phyloP scores from a whole-genome alignment of 2,888 invertebrate genomes.

The Neoscelio sp. region DNA sequence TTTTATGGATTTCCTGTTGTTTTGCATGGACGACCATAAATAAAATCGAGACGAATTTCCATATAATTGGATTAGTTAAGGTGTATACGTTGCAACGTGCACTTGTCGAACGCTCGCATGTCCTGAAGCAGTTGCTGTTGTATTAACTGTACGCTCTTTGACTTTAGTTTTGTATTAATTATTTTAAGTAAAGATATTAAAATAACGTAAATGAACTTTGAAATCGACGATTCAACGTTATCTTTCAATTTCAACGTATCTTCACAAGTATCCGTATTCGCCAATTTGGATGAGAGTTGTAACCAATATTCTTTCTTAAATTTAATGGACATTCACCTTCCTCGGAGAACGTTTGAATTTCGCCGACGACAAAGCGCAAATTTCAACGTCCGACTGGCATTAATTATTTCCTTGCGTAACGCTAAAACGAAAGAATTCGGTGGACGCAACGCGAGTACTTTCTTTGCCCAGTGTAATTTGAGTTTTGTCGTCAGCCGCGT shows the following conservation, averaged over 20 bases:
- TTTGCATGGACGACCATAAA: conserved; percentile 29
- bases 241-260: no score
- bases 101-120: conserved; percentile 17
- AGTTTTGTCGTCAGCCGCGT: conserved; percentile 26
- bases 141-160: no score
- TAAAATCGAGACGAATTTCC: conserved; percentile 45
- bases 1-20: conserved; percentile 21
- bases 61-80: conserved; percentile 38
- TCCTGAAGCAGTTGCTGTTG: no score
- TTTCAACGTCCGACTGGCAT: conserved; percentile 32
- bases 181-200: no score
- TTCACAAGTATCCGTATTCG: no score
- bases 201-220: no score
- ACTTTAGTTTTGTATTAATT: no score
- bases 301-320: no score
- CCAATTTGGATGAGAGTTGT: no score
- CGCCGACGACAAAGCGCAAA: conserved; percentile 35
- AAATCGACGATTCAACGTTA: no score
- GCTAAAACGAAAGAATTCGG: conserved; percentile 9
- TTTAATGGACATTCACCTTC: conserved; percentile 32
- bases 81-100: conserved; percentile 25
- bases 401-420: conserved; percentile 38
- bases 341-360: conserved; percentile 26
- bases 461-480: conserved; percentile 18
- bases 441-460: conserved; percentile 41